These are phyloP conservation scores for Phylloscopus trochiloides DNA, from an alignment of 2,113 vertebrate species.

Conservation along the genomic window DNA sequence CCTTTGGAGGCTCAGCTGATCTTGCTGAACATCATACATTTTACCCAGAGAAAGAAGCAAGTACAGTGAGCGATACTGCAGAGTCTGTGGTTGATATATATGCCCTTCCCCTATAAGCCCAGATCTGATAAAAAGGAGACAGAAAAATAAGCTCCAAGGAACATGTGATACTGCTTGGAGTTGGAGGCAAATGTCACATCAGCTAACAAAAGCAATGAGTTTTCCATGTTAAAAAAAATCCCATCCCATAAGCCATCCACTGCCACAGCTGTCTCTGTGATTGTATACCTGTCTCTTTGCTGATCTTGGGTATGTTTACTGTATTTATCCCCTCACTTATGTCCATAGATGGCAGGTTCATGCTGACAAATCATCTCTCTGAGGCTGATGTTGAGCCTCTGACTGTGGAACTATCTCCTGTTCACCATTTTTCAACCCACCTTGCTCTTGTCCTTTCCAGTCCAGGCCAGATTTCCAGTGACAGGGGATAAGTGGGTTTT, in stretches of 20 bases:
- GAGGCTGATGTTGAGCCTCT: background rate
- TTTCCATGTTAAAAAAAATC: background rate
- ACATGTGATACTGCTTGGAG: background rate
- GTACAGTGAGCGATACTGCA: background rate
- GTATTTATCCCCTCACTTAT: background rate
- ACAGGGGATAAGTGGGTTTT: background rate
- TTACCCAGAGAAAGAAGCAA: background rate
- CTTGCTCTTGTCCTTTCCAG: background rate
- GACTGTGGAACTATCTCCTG: background rate
- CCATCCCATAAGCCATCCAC: background rate
- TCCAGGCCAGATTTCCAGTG: background rate
- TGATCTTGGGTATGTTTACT: background rate
- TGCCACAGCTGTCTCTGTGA: background rate
- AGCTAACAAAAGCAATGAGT: slow-evolving; percentile 2
- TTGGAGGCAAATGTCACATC: slow-evolving; percentile 15
- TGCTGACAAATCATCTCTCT: background rate
- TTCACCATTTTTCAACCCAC: background rate
- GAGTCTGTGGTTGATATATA: background rate
- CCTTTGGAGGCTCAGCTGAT: background rate
- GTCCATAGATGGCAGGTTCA: background rate
- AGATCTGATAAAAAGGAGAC: background rate
- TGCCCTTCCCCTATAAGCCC: background rate
- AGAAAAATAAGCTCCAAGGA: slow-evolving; percentile 16
- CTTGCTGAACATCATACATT: background rate
- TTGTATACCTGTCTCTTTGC: background rate